Percentiles rank a stretch among this genome's conserved stretches.
Conservation (phyloP, 1,140 invertebrate genomes). For the Procambarus virginalis region DNA sequence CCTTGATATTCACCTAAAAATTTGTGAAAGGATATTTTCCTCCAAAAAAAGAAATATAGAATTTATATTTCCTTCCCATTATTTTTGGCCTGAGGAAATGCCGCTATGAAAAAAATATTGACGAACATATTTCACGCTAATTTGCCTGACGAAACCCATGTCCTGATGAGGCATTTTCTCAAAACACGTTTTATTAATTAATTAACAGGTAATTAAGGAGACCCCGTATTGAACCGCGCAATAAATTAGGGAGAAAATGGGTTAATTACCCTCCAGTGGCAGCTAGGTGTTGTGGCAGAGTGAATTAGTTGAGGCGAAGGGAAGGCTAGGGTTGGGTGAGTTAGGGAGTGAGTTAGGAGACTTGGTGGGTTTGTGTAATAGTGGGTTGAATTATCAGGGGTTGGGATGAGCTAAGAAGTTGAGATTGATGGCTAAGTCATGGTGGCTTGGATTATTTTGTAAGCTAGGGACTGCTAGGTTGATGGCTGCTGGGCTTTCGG, state of each 20-base stretch:
- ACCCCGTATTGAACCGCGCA: neutral
- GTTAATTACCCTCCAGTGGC: neutral
- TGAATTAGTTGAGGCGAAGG: neutral
- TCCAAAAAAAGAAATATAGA: neutral
- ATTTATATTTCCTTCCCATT: neutral
- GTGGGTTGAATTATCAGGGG: no score
- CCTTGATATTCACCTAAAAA: neutral
- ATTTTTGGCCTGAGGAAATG: neutral
- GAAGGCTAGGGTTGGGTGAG: neutral
- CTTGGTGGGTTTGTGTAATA: no score
- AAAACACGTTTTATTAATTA: neutral
- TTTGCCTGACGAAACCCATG: neutral
- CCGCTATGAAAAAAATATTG: neutral
- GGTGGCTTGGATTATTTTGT: no score
- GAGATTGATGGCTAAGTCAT: no score
- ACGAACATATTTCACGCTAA: neutral
- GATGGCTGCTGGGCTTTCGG: no score
- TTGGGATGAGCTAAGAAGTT: no score
- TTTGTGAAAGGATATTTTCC: no score
- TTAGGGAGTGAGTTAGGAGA: no score
- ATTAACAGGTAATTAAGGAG: slow-evolving; percentile 6
- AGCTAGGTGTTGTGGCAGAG: neutral
- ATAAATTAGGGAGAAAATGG: neutral
- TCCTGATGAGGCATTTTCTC: neutral
- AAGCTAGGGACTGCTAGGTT: no score